Conservation (phyloP, 2,888 invertebrate genomes). For the Panzeria rudis region DNA sequence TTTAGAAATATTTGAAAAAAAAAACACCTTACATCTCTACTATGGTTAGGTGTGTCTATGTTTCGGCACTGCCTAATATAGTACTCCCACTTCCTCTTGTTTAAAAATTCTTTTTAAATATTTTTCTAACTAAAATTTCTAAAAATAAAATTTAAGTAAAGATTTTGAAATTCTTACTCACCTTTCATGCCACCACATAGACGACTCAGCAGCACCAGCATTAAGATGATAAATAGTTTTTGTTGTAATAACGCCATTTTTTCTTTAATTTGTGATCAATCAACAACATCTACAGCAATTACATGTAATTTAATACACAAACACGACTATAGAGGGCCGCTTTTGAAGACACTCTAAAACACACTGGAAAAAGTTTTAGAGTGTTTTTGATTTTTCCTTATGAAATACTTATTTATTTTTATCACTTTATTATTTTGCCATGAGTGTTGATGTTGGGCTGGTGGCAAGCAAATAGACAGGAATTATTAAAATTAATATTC, state of each 20-base stretch:
- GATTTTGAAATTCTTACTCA: slow-evolving; percentile 44
- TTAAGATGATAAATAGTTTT: slow-evolving; percentile 49
- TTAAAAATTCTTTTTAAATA: too few relatives aligned
- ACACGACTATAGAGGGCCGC: neutral
- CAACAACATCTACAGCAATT: slow-evolving; percentile 1
- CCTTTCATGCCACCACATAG: slow-evolving; percentile 59
- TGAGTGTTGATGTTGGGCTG: slow-evolving; percentile 2
- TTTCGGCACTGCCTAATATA: too few relatives aligned
- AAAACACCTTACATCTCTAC: too few relatives aligned
- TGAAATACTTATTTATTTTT: slow-evolving; percentile 10
- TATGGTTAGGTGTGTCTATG: too few relatives aligned
- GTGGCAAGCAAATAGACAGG: slow-evolving; percentile 21
- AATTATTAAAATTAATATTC: slow-evolving; percentile 40
- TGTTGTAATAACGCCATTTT: slow-evolving; percentile 48
- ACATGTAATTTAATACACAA: slow-evolving; percentile 20
- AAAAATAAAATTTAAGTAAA: too few relatives aligned
- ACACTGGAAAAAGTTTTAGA: slow-evolving; percentile 8
- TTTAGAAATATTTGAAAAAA: too few relatives aligned
- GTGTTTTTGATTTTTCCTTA: neutral
- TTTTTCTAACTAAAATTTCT: too few relatives aligned
- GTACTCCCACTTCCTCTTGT: too few relatives aligned
- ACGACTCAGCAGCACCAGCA: slow-evolving; percentile 28
- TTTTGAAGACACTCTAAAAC: slow-evolving; percentile 18
- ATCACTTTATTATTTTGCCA: slow-evolving; percentile 47
- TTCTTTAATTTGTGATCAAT: slow-evolving; percentile 35